Evolutionary conservation across 1,140 invertebrate species (phyloP).

Genomic region (Papilio polytes): DNA sequence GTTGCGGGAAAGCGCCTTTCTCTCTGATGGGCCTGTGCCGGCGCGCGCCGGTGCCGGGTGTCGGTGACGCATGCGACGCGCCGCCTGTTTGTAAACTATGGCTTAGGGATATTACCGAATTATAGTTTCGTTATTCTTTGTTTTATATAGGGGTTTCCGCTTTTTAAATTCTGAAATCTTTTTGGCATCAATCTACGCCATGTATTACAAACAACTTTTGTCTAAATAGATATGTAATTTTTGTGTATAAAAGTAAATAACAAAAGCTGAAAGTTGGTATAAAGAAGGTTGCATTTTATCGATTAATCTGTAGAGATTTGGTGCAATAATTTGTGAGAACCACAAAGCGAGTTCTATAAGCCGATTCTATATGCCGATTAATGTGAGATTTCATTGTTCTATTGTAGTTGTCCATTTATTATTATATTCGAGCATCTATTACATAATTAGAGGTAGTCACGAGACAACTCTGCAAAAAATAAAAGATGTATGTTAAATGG

Average conservation of each 20-base stretch:
- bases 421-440: constrained; percentile 61
- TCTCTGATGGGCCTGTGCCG: constrained; percentile 57
- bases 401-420: constrained; percentile 74
- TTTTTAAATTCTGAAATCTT: neutral
- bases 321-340: constrained; percentile 31
- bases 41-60: constrained; percentile 23
- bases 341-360: constrained; percentile 39
- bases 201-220: neutral
- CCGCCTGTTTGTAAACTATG: constrained; percentile 65
- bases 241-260: neutral
- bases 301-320: constrained; percentile 45
- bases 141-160: neutral
- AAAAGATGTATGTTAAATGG: neutral
- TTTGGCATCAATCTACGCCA: neutral
- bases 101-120: constrained; percentile 23
- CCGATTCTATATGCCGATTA: constrained; percentile 60
- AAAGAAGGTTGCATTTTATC: constrained; percentile 42
- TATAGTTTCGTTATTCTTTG: neutral
- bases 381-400: constrained; percentile 79
- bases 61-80: constrained; percentile 54
- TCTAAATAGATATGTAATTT: neutral
- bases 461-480: constrained; percentile 45
- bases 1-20: constrained; percentile 80
- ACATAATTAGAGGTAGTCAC: constrained; percentile 65
- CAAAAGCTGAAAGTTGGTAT: constrained; percentile 31